Conservation (phyloP, 2,888 invertebrate genomes). For the Eulithis prunata region DNA sequence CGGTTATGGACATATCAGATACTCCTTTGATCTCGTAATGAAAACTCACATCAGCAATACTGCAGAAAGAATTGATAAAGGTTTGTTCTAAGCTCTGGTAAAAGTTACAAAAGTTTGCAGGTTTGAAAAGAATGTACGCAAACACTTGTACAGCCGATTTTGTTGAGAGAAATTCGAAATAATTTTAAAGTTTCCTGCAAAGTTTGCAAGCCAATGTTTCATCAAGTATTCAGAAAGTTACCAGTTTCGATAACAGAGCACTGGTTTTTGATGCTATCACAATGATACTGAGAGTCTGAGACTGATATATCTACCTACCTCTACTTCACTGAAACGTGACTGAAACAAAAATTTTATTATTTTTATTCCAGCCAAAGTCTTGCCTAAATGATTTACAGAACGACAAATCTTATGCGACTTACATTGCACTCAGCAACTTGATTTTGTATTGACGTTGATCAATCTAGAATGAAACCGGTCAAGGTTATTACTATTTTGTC, state of each 20-base stretch:
- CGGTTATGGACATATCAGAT: too few species aligned
- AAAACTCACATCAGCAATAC: too few species aligned
- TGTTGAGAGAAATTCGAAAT: constrained; percentile 23
- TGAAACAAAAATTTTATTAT: too few species aligned
- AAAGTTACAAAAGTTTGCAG: constrained; percentile 1
- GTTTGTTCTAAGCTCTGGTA: background rate
- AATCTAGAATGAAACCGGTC: too few species aligned
- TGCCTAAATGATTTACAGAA: too few species aligned
- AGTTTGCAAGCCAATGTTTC: constrained; percentile 28
- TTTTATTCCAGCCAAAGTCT: too few species aligned
- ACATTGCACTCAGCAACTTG: too few species aligned
- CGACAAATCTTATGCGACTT: too few species aligned
- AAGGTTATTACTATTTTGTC: too few species aligned
- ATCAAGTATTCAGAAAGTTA: constrained; percentile 26
- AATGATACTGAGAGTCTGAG: background rate
- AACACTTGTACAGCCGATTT: constrained; percentile 20
- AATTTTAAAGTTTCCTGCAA: constrained; percentile 23
- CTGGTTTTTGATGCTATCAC: background rate
- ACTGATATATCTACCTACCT: background rate
- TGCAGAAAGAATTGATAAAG: too few species aligned
- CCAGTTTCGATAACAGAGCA: constrained; percentile 3
- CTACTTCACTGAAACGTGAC: background rate
- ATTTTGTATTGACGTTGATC: too few species aligned
- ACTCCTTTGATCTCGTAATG: too few species aligned
- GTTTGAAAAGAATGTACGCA: constrained; percentile 18